Conservation (phyloP, 2,797 vertebrate species). For the Echiichthys vipera region DNA sequence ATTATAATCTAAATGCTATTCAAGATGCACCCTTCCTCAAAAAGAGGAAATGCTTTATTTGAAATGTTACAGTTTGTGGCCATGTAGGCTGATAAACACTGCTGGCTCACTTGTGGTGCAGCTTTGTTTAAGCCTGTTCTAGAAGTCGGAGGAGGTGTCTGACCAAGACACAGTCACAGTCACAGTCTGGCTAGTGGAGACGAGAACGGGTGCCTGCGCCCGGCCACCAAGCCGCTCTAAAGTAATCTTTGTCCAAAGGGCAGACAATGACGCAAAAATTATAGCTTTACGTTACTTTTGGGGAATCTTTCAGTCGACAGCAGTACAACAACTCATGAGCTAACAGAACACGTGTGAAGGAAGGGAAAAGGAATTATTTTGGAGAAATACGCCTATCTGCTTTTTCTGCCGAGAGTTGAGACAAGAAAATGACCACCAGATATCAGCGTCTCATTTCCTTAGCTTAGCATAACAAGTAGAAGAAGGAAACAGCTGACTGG, state of each 20-base stretch:
- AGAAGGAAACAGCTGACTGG: background rate
- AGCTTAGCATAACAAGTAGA: constrained; percentile 8
- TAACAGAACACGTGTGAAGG: background rate
- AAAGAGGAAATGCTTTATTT: background rate
- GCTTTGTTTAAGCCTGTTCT: constrained; percentile 12
- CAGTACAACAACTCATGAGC: constrained; percentile 40
- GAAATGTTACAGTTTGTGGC: background rate
- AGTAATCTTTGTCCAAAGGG: constrained; percentile 13
- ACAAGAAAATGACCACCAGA: background rate
- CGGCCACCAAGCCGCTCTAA: constrained; percentile 20
- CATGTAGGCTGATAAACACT: constrained; percentile 7
- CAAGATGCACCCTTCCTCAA: background rate
- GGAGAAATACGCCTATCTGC: background rate
- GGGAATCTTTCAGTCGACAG: constrained; percentile 6
- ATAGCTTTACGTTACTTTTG: constrained; percentile 45
- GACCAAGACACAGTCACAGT: constrained; percentile 13
- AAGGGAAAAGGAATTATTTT: background rate
- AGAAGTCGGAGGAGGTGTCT: constrained; percentile 49
- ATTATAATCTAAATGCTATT: background rate
- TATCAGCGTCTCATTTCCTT: background rate
- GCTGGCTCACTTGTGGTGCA: constrained; percentile 6
- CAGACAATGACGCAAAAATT: constrained; percentile 47
- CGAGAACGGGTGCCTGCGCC: constrained; percentile 13
- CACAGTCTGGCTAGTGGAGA: constrained; percentile 63
- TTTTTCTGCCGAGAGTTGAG: background rate